phyloP scores from a whole-genome alignment of 2,888 invertebrate genomes.

The Oeneis ivallda region DNA sequence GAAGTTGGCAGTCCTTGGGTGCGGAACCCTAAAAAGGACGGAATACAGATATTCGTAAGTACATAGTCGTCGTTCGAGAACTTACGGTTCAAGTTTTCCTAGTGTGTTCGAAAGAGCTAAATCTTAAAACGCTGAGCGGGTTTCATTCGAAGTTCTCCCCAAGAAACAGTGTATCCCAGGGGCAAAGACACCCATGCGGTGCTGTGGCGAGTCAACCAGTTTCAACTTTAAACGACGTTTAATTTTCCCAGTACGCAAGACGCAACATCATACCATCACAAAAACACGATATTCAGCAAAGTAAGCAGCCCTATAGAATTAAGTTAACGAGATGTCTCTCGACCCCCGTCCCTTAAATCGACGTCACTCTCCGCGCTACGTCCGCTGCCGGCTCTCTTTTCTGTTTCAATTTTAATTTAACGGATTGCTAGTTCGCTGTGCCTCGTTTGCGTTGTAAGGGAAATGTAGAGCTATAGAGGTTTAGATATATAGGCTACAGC shows the following conservation, averaged over 20 bases:
- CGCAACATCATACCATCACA: conserved; percentile 16
- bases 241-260: conserved; percentile 6
- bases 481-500: no score
- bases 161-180: no score
- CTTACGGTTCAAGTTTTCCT: no score
- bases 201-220: background rate
- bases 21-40: no score
- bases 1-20: no score
- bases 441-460: conserved; percentile 26
- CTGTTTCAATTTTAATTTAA: conserved; percentile 60
- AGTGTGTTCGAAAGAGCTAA: no score
- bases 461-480: background rate
- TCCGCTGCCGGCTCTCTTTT: conserved; percentile 44
- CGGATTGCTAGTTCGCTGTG: conserved; percentile 51
- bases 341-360: conserved; percentile 46
- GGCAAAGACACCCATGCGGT: no score
- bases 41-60: no score
- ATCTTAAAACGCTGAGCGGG: no score
- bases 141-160: no score
- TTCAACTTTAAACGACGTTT: background rate
- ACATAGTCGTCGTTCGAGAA: no score
- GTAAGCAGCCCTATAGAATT: conserved; percentile 34
- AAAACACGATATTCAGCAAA: conserved; percentile 20
- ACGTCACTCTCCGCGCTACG: conserved; percentile 41
- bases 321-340: conserved; percentile 43